Percentiles rank a stretch among this genome's conserved stretches.
Conservation (phyloP, 2,888 invertebrate species). For the Papilio elwesi region DNA sequence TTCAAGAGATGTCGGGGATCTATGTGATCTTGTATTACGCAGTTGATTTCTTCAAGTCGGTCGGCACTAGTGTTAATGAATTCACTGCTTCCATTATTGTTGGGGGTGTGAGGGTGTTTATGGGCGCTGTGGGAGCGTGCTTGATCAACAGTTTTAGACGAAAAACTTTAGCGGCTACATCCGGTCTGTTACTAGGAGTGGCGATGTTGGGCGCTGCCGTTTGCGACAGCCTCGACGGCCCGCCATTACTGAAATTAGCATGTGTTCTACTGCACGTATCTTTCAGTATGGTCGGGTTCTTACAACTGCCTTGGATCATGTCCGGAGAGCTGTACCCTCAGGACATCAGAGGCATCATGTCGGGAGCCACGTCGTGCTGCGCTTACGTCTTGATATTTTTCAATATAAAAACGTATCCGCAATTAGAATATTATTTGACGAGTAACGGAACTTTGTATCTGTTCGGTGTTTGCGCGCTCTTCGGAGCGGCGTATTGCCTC, state of each 20-base stretch:
- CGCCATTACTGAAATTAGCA: slow-evolving; percentile 77
- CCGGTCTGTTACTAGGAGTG: slow-evolving; percentile 86
- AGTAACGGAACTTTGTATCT: slow-evolving; percentile 87
- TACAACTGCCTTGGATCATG: slow-evolving; percentile 90
- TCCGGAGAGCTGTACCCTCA: slow-evolving; percentile 89
- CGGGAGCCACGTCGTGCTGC: slow-evolving; percentile 88
- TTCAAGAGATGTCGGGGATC: slow-evolving; percentile 89
- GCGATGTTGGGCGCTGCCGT: slow-evolving; percentile 87
- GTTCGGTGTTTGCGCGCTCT: slow-evolving; percentile 84
- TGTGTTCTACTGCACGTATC: slow-evolving; percentile 88
- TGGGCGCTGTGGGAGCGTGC: slow-evolving; percentile 87
- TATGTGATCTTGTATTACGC: slow-evolving; percentile 90
- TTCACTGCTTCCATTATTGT: slow-evolving; percentile 88
- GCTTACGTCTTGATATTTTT: slow-evolving; percentile 88
- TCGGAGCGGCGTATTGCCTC: slow-evolving; percentile 85
- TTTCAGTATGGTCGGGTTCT: slow-evolving; percentile 89
- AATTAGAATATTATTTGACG: slow-evolving; percentile 81
- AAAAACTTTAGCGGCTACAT: slow-evolving; percentile 85
- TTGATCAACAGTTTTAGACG: slow-evolving; percentile 87
- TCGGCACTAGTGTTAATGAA: slow-evolving; percentile 86
- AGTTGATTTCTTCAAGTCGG: slow-evolving; percentile 88
- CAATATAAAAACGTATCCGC: slow-evolving; percentile 88
- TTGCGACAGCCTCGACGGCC: slow-evolving; percentile 82
- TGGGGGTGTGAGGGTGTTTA: slow-evolving; percentile 86
- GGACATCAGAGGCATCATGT: slow-evolving; percentile 87